Conservation (phyloP, 2,797 vertebrate genomes). For the Vireo griseus region DNA sequence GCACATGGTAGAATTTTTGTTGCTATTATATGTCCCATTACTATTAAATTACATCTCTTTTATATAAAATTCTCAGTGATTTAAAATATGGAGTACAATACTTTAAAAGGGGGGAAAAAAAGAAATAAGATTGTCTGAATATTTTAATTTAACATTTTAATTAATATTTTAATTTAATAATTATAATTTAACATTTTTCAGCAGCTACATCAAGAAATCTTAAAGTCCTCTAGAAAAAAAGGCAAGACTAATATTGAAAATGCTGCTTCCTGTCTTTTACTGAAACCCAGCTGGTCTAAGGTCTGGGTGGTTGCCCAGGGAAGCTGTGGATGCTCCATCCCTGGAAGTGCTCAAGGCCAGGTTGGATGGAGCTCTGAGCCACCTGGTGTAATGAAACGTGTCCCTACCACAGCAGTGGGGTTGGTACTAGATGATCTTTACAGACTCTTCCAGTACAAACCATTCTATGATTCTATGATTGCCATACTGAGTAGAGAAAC, state of each 20-base stretch:
- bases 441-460: neutral
- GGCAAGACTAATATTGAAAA: neutral
- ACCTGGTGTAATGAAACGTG: neutral
- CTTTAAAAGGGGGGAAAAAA: neutral
- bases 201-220: neutral
- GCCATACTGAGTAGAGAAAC: neutral
- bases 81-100: neutral
- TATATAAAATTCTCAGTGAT: neutral
- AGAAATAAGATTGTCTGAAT: neutral
- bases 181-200: neutral
- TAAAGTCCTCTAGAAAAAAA: neutral
- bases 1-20: neutral
- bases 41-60: neutral
- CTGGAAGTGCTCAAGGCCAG: neutral
- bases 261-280: neutral
- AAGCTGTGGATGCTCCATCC: neutral
- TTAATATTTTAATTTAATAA: too few species aligned
- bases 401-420: neutral
- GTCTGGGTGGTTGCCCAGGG: neutral
- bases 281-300: neutral
- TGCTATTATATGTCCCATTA: neutral
- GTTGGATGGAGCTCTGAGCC: neutral
- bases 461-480: rapidly evolving
- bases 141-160: neutral
- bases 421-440: neutral